phyloP scores from a whole-genome alignment of 30 jellyfish, hydroid and myxozoan species.

The Turritopsis dohrnii region DNA sequence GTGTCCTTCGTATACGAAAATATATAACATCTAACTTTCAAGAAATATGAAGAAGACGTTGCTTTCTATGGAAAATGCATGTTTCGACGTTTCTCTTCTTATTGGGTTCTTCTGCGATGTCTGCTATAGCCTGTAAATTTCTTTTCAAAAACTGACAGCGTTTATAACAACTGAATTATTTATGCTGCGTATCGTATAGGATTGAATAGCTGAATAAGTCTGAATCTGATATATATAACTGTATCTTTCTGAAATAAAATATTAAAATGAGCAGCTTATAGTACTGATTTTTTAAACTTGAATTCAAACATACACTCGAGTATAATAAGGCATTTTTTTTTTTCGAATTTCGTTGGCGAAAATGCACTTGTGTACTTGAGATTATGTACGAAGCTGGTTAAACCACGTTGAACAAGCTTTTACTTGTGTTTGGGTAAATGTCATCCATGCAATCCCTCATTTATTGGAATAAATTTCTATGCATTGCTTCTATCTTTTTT shows the following conservation, averaged over 20 bases:
- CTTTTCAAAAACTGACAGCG: background rate
- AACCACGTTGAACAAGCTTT: background rate
- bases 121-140: slow-evolving; percentile 33
- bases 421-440: background rate
- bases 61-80: background rate
- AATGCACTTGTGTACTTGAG: background rate
- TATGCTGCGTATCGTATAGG: background rate
- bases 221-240: no score
- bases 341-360: background rate
- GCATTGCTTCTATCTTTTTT: background rate
- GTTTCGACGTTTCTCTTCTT: background rate
- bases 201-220: no score
- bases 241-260: no score
- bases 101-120: background rate
- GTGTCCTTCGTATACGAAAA: background rate
- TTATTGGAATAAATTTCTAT: background rate
- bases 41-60: no score
- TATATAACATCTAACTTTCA: no score
- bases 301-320: background rate
- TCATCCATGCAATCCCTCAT: background rate
- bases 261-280: background rate
- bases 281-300: background rate
- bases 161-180: background rate
- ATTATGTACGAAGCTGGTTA: background rate
- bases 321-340: background rate